Conservation (phyloP, 2,888 invertebrate genomes). For the Thalpophila matura region DNA sequence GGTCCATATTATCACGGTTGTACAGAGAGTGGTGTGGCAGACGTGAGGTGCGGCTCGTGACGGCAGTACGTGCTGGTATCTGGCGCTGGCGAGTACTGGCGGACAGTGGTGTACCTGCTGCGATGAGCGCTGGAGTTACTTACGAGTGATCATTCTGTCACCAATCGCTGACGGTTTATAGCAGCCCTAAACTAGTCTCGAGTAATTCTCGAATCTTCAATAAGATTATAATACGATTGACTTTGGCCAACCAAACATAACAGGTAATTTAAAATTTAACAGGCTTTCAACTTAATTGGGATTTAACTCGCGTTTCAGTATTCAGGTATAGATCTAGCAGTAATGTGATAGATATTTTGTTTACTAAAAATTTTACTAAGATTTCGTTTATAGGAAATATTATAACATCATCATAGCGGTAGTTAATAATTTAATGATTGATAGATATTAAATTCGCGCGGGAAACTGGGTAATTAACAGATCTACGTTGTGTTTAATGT, state of each 20-base stretch:
- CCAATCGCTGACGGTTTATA: too few relatives aligned
- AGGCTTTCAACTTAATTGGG: too few relatives aligned
- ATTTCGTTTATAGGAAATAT: conserved; percentile 26
- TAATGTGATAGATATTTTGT: too few relatives aligned
- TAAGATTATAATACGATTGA: too few relatives aligned
- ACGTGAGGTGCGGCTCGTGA: conserved; percentile 55
- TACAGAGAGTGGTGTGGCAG: conserved; percentile 47
- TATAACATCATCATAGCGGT: not conserved
- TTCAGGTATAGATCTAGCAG: too few relatives aligned
- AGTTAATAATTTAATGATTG: not conserved
- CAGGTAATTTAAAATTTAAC: too few relatives aligned
- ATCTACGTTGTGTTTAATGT: conserved; percentile 3
- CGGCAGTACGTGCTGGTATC: conserved; percentile 43
- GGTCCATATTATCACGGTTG: conserved; percentile 30
- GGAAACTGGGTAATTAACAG: conserved; percentile 33
- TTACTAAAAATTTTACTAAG: too few relatives aligned
- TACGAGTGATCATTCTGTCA: too few relatives aligned
- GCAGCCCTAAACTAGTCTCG: too few relatives aligned
- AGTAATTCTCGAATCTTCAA: too few relatives aligned
- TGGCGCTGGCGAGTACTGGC: not conserved
- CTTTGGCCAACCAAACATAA: too few relatives aligned
- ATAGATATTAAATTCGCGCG: conserved; percentile 22
- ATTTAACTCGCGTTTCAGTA: too few relatives aligned
- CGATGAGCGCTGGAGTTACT: not conserved
- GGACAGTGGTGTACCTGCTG: not conserved